These are phyloP conservation scores for Lacerta viridis DNA, from an alignment of 2,797 vertebrate genomes.

Conservation along the genomic window DNA sequence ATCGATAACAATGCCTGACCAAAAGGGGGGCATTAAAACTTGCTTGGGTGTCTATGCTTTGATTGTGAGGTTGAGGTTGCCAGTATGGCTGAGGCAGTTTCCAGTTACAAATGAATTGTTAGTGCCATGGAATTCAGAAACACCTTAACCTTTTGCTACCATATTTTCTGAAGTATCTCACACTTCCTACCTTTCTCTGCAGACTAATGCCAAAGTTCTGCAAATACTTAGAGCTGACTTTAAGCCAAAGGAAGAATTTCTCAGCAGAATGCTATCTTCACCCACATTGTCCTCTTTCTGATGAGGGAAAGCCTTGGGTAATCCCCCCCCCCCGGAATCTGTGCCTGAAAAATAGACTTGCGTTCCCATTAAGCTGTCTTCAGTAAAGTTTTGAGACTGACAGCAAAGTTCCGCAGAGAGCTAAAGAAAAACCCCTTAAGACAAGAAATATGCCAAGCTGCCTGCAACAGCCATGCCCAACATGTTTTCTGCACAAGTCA, in stretches of 20 bases:
- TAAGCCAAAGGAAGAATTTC: conserved; percentile 8
- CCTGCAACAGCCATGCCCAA: conserved; percentile 13
- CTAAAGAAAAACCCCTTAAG: conserved; percentile 16
- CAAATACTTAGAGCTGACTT: neutral
- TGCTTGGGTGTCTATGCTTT: neutral
- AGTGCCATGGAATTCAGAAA: neutral
- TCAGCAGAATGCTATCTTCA: conserved; percentile 25
- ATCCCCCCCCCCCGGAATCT: neutral
- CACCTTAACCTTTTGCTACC: neutral
- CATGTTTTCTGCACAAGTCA: conserved; percentile 9
- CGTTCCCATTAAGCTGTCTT: conserved; percentile 14
- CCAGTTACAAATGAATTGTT: neutral
- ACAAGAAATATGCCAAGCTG: conserved; percentile 21
- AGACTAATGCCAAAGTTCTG: neutral
- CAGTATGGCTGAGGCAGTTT: neutral
- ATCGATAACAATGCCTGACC: no score
- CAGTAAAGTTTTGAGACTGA: conserved; percentile 35
- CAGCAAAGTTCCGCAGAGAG: conserved; percentile 10
- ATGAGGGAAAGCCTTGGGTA: neutral
- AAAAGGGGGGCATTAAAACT: no score
- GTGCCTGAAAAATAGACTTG: conserved; percentile 16
- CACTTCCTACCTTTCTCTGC: neutral
- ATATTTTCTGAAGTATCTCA: neutral
- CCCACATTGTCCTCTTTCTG: neutral
- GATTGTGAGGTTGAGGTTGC: neutral